Conservation (phyloP, 1,140 invertebrate genomes). For the Caligus rogercresseyi region DNA sequence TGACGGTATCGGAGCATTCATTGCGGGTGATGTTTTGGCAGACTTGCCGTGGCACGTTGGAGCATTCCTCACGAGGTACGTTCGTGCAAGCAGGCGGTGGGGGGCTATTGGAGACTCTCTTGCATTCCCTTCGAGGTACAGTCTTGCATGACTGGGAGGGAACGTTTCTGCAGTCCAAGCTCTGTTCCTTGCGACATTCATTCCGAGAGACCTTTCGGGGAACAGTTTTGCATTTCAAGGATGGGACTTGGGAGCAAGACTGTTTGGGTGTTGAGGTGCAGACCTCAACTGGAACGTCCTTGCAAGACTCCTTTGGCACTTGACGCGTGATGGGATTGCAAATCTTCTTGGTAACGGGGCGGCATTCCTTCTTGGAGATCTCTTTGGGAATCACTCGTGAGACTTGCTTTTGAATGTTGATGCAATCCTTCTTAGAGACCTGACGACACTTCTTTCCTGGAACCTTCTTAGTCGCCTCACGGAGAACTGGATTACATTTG, state of each 20-base stretch:
- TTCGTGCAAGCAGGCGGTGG: neutral
- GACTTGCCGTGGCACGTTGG: neutral
- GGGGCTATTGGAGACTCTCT: no score
- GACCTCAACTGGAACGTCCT: conserved; percentile 12
- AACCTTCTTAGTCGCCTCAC: conserved; percentile 5
- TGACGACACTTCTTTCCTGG: conserved; percentile 2
- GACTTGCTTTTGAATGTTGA: conserved; percentile 6
- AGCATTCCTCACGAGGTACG: neutral
- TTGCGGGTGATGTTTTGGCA: no score
- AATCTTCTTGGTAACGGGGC: neutral
- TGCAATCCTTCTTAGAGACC: conserved; percentile 11
- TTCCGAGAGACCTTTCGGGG: no score
- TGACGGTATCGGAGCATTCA: no score
- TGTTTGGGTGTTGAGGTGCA: neutral
- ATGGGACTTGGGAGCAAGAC: neutral
- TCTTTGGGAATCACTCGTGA: neutral
- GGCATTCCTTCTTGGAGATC: conserved; percentile 1
- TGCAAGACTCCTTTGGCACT: conserved; percentile 13
- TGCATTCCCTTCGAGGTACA: no score
- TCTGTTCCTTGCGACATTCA: no score
- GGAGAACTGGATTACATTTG: conserved; percentile 2
- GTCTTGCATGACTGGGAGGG: no score
- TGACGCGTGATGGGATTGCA: conserved; percentile 14
- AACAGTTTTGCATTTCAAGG: neutral
- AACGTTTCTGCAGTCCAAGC: no score